Evolutionary conservation across 2,888 invertebrate species (phyloP), one percentile per base, ranked within the genome.

Genomic region (Drosophila parthenogenetica): DNA sequence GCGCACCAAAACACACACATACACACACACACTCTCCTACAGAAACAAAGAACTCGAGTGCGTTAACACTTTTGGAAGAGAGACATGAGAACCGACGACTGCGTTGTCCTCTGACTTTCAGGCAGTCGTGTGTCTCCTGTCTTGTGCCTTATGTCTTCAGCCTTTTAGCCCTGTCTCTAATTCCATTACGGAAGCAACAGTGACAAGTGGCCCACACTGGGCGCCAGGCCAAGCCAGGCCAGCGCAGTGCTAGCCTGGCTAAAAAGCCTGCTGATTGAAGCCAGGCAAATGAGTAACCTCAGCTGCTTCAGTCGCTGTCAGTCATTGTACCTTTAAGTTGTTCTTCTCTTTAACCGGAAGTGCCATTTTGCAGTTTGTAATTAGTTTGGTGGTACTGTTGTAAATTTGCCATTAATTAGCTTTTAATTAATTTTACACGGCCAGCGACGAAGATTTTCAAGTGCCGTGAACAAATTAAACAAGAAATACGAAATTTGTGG

Each of bases 161-260:
- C 42, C 53, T 46, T 39, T n/a, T 46, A 35, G 64, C 39, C 62
- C 49, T 62, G 25, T 61, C 77, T 77, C 77, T 82, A 87, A 82
- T 82, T 87, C 82, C 73, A 87, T 82, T 82, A 82, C 86, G 82
- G 86, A 82, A 88, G 83, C 87, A 88, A 86, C 80, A 83, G 88
- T 82, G 83, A 88, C 83, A 88, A 83, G 83, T 88, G 88, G 86
- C 75, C 66, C 67, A 64, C 67, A 71, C 62, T 58, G 70, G 66
- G 79, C 62, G 65, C 19, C 54, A 29, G 32, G 13, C 25, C 11
- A 5, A 22, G 22, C n/a, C n/a, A n/a, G n/a, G 22, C 22, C 7
- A 22, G 22, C 19, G 2, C 3, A 19, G 2, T 19, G 14, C 25
- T 25, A 14, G 43, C 32, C 19, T 1, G 54, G 32, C 54, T 46